A percentile compares a stretch with the other conserved stretches of the same genome.
Conservation (phyloP, 2,113 vertebrate genomes). For the Alethe castanea region DNA sequence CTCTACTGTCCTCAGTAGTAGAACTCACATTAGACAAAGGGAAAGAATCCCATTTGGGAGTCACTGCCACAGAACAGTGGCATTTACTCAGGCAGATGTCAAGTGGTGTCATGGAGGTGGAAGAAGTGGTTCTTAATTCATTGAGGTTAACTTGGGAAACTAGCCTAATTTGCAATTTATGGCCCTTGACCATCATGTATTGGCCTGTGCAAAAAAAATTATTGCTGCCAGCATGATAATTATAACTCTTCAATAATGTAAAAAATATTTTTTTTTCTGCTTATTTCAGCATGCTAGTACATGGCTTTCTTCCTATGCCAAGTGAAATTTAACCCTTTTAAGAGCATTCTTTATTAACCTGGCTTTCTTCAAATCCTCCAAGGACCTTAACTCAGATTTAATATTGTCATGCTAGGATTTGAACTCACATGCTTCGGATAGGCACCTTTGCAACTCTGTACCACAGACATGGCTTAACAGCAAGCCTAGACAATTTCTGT, state of each 20-base stretch:
- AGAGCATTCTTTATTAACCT: not conserved
- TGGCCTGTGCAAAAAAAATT: not conserved
- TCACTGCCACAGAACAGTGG: not conserved
- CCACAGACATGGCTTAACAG: not conserved
- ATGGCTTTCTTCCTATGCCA: not conserved
- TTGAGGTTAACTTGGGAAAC: conserved; percentile 46
- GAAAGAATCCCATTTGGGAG: not conserved
- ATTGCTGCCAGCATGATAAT: not conserved
- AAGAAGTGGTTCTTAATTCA: conserved; percentile 28
- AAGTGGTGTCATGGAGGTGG: not conserved
- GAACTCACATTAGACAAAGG: not conserved
- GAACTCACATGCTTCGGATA: not conserved
- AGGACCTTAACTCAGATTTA: not conserved
- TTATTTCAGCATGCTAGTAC: not conserved
- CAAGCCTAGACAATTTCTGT: not conserved
- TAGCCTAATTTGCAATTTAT: conserved; percentile 32
- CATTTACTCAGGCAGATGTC: not conserved
- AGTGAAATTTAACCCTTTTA: not conserved
- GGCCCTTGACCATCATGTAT: conserved; percentile 2
- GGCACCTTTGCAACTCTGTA: not conserved
- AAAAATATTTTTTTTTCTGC: not conserved
- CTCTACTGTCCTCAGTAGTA: not conserved
- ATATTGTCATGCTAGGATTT: not conserved
- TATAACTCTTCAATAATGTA: not conserved
- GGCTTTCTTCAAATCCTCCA: not conserved